Evolutionary conservation across 2,888 invertebrate species (phyloP).

Genomic region (Limenitis arthemis): DNA sequence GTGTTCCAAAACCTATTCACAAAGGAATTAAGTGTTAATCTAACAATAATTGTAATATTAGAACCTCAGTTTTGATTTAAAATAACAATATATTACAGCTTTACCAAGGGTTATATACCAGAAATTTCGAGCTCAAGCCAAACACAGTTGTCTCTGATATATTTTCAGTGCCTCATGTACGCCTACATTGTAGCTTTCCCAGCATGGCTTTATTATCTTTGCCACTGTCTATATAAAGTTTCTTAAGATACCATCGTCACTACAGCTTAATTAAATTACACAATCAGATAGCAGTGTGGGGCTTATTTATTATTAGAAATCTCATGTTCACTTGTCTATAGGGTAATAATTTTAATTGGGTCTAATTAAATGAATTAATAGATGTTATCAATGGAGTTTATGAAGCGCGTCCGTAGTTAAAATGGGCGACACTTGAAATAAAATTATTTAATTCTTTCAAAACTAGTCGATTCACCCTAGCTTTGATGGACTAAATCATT

Average conservation of each 20-base stretch:
- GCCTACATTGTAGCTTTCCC: conserved; percentile 23
- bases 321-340: conserved; percentile 13
- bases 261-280: conserved; percentile 30
- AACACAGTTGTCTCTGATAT: neutral
- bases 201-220: conserved; percentile 22
- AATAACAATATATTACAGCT: too few species aligned
- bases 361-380: conserved; percentile 13
- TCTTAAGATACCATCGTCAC: conserved; percentile 28
- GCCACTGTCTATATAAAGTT: conserved; percentile 28
- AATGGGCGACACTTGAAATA: too few species aligned
- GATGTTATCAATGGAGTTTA: conserved; percentile 1
- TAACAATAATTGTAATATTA: too few species aligned
- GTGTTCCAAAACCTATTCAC: too few species aligned
- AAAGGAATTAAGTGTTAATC: too few species aligned
- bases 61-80: too few species aligned
- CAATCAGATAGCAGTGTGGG: conserved; percentile 19
- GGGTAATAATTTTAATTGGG: conserved; percentile 15
- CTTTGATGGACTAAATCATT: too few species aligned
- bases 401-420: neutral
- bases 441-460: too few species aligned
- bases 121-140: too few species aligned
- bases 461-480: too few species aligned
- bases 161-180: conserved; percentile 4
- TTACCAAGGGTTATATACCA: too few species aligned
- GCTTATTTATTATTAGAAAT: conserved; percentile 26